Percentiles rank a stretch among this genome's conserved stretches.
Conservation (phyloP, 2,888 invertebrate species). For the Petrolisthes cinctipes region DNA sequence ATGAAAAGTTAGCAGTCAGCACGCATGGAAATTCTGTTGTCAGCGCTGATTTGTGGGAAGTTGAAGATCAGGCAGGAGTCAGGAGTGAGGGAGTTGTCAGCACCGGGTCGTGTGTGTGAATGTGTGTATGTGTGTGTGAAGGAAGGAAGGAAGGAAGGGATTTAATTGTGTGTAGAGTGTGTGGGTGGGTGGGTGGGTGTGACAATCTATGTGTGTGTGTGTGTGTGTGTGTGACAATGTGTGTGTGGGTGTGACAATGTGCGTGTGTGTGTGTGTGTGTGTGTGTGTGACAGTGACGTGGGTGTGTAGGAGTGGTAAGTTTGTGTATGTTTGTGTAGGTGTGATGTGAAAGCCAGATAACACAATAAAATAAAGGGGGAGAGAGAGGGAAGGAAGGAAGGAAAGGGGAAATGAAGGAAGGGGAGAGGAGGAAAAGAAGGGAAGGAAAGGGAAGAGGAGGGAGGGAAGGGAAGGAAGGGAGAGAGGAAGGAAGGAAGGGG, state of each 20-base stretch:
- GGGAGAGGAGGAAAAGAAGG: background rate
- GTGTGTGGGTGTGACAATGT: background rate
- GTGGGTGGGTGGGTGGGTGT: background rate
- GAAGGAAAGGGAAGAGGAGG: background rate
- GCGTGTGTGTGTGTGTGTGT: background rate
- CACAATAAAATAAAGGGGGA: background rate
- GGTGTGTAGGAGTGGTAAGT: background rate
- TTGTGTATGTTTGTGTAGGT: background rate
- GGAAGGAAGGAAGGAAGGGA: too few species aligned
- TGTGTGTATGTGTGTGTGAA: background rate
- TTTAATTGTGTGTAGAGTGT: background rate
- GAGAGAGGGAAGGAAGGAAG: background rate
- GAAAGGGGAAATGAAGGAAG: background rate
- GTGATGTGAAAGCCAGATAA: background rate
- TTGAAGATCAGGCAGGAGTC: too few species aligned
- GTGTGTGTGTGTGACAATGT: background rate
- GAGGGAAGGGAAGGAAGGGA: background rate
- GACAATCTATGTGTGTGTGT: background rate
- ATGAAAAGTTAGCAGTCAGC: too few species aligned
- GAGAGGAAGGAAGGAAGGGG: background rate
- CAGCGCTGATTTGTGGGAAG: too few species aligned
- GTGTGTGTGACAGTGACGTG: background rate
- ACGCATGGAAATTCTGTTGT: too few species aligned
- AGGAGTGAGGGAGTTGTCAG: too few species aligned
- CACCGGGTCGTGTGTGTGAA: background rate